phyloP scores from a whole-genome alignment of 2,113 vertebrate species.

The Macroglossus sobrinus region DNA sequence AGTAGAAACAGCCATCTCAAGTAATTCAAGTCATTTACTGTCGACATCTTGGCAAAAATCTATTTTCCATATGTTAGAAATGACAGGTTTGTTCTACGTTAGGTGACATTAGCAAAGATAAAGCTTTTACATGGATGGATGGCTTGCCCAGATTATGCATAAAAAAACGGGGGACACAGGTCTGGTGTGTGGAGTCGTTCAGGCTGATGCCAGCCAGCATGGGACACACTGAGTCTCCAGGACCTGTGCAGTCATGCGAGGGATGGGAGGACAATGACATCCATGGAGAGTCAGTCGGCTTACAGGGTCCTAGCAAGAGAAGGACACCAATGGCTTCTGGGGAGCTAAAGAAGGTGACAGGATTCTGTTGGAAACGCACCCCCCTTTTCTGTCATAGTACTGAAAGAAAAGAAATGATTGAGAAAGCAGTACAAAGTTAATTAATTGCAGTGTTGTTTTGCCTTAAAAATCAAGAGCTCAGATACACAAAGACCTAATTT shows the following conservation, averaged over 20 bases:
- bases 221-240: background rate
- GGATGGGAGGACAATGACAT: background rate
- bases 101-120: background rate
- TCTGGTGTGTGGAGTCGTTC: background rate
- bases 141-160: background rate
- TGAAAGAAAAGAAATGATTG: background rate
- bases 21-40: background rate
- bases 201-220: background rate
- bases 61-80: background rate
- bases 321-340: too few species aligned
- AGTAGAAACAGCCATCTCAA: constrained; percentile 20
- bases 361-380: background rate
- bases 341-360: background rate
- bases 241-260: background rate
- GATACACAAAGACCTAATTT: background rate
- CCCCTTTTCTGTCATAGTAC: background rate
- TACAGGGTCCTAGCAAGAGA: background rate
- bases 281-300: background rate
- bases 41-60: background rate
- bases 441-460: background rate
- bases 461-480: background rate
- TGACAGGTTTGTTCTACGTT: background rate
- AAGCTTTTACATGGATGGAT: background rate
- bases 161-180: background rate
- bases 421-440: background rate